Evolutionary conservation across 2,888 invertebrate genomes (phyloP).

Genomic region (Diarsia mendica): DNA sequence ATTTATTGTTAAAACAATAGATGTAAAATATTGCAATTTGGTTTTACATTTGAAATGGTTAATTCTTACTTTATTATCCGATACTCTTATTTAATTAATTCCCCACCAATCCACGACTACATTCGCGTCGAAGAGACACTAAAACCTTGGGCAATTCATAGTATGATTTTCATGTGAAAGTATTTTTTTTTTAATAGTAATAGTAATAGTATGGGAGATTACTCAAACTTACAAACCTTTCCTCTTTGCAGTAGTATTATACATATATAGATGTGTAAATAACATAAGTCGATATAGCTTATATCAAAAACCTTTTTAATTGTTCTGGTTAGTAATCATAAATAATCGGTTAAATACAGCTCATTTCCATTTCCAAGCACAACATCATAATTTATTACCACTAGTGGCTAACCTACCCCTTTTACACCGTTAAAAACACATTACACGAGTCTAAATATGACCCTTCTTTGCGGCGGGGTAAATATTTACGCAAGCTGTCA

Average conservation of each 20-base stretch:
- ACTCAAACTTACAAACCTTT: not conserved
- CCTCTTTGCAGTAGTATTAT: not conserved
- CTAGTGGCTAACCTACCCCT: not conserved
- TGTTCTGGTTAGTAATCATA: not conserved
- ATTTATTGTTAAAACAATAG: constrained; percentile 13
- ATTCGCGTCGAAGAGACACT: not conserved
- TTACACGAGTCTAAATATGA: constrained; percentile 10
- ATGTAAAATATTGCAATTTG: not conserved
- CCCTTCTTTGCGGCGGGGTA: not conserved
- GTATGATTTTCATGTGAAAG: not conserved
- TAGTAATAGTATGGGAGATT: not conserved
- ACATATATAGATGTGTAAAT: not conserved
- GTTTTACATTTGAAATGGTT: not conserved
- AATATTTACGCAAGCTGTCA: constrained; percentile 51
- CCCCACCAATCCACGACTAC: not conserved
- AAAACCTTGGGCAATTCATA: not conserved
- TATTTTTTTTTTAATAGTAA: not conserved
- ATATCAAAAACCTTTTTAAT: no score
- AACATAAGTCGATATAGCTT: not conserved
- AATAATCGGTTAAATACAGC: not conserved
- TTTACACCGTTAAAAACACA: constrained; percentile 30
- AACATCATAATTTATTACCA: constrained; percentile 17
- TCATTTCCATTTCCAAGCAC: not conserved
- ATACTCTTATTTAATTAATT: not conserved
- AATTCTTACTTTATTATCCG: not conserved